Evolutionary conservation across 2,797 vertebrate genomes (phyloP).

Genomic region (Acanthopagrus latus): DNA sequence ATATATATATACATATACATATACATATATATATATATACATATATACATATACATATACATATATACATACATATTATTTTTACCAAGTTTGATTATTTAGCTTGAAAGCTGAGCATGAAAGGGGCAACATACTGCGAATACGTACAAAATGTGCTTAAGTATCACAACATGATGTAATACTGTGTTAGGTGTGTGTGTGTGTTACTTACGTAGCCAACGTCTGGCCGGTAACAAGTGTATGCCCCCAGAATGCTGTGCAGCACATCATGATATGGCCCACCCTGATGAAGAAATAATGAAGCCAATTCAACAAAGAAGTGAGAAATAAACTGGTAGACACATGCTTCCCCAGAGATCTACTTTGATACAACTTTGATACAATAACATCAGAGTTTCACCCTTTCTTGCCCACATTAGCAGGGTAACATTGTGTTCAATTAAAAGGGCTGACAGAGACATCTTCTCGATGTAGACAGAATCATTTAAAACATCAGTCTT

Average conservation of each 20-base stretch:
- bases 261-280: conserved; percentile 94
- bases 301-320: conserved; percentile 1
- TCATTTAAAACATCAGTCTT: not conserved
- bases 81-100: too few species aligned
- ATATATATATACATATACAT: too few species aligned
- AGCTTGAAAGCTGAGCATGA: too few species aligned
- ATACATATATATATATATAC: too few species aligned
- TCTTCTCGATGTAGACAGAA: not conserved
- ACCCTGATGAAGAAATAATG: conserved; percentile 82
- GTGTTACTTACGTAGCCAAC: conserved; percentile 94
- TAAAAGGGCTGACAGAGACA: not conserved
- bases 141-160: not conserved
- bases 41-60: too few species aligned
- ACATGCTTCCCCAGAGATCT: not conserved
- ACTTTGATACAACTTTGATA: not conserved
- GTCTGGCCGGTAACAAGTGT: conserved; percentile 97
- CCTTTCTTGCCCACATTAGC: not conserved
- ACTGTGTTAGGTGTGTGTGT: not conserved
- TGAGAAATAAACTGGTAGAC: not conserved
- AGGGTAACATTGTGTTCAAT: not conserved
- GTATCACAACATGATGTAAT: not conserved
- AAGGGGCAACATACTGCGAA: not conserved
- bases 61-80: too few species aligned
- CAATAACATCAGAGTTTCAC: not conserved
- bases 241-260: conserved; percentile 97